A percentile compares a stretch with the other conserved stretches of the same genome.
Conservation (phyloP, 2,113 vertebrate genomes). For the Falco punctatus region DNA sequence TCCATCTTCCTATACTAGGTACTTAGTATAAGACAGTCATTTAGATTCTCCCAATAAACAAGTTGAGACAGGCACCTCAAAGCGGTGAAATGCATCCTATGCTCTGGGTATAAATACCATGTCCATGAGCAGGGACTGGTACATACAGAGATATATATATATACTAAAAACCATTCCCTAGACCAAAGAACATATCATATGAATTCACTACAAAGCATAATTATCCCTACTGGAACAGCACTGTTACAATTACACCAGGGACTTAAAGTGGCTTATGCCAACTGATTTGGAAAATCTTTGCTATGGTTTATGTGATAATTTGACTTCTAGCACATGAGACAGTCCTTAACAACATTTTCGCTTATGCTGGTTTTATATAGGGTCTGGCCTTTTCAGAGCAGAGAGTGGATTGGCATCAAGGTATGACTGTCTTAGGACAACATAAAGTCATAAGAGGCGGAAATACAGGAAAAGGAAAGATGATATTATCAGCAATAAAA, state of each 20-base stretch:
- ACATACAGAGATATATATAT: background rate
- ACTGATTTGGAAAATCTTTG: background rate
- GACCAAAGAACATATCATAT: background rate
- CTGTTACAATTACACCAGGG: background rate
- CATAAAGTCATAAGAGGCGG: background rate
- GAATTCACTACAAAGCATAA: background rate
- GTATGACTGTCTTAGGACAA: background rate
- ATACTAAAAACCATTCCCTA: background rate
- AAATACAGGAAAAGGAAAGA: background rate
- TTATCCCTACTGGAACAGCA: background rate
- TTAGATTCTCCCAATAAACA: background rate
- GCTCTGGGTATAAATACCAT: background rate
- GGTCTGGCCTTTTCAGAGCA: background rate
- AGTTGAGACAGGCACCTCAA: too few species aligned
- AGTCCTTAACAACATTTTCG: background rate
- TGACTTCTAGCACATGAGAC: background rate
- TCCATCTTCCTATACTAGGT: background rate
- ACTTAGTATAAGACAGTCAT: background rate
- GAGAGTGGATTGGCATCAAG: background rate
- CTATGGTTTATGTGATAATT: background rate
- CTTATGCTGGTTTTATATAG: accelerated
- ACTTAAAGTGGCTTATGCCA: background rate
- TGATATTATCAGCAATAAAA: background rate
- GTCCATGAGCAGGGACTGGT: background rate
- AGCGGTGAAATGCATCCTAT: background rate